These are phyloP conservation scores for Abramis brama DNA, from an alignment of 2,113 vertebrate species.

Conservation along the genomic window DNA sequence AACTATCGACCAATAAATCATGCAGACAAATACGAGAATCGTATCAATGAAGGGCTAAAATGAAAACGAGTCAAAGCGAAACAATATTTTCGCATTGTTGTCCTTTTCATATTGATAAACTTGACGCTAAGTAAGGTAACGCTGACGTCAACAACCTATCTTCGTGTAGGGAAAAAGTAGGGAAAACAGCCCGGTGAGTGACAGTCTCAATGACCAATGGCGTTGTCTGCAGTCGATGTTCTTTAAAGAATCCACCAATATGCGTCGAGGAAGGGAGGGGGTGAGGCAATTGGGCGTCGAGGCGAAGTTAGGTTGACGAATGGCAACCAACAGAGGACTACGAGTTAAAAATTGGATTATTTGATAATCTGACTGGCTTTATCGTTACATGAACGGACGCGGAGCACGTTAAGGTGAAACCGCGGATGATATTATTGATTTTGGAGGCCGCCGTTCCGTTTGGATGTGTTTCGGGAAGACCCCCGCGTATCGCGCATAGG, in stretches of 20 bases:
- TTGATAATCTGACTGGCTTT: constrained; percentile 59
- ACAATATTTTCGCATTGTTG: not conserved
- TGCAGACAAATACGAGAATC: not conserved
- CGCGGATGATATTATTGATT: constrained; percentile 45
- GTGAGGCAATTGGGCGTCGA: constrained; percentile 55
- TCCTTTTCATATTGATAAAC: constrained; percentile 50
- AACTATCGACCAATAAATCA: not conserved
- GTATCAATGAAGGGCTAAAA: not conserved
- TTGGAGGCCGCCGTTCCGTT: constrained; percentile 45
- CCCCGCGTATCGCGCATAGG: constrained; percentile 54
- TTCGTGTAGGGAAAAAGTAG: constrained; percentile 61
- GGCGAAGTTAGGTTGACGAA: constrained; percentile 73
- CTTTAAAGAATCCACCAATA: constrained; percentile 76
- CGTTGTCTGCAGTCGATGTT: constrained; percentile 44
- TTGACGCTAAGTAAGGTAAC: constrained; percentile 63
- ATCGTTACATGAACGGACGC: constrained; percentile 20
- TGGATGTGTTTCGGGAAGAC: constrained; percentile 31
- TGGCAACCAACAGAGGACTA: constrained; percentile 81
- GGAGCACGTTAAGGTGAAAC: constrained; percentile 46
- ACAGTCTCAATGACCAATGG: constrained; percentile 67
- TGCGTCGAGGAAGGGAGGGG: constrained; percentile 70
- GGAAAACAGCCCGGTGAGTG: constrained; percentile 59
- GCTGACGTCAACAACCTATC: constrained; percentile 75
- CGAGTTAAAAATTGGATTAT: constrained; percentile 75
- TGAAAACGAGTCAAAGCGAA: not conserved